Evolutionary conservation across 2,797 vertebrate genomes (phyloP).

Genomic region (Clarias pachynema): DNA sequence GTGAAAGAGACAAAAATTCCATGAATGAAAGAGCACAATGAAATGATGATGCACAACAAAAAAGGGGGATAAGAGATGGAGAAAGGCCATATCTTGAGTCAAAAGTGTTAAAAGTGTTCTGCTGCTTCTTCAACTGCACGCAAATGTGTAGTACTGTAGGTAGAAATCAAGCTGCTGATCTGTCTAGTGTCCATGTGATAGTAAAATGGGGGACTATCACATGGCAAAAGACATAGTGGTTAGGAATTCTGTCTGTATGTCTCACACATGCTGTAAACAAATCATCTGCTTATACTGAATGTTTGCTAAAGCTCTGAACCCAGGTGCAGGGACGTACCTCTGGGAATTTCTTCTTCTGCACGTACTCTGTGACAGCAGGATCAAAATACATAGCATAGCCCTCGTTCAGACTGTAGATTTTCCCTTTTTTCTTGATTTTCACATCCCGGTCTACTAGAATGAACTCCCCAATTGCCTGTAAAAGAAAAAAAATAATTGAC

Average conservation of each 20-base stretch:
- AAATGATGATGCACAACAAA: neutral
- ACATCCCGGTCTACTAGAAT: conserved; percentile 89
- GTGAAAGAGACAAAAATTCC: neutral
- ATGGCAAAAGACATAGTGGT: neutral
- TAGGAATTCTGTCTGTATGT: neutral
- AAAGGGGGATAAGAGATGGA: too few species aligned
- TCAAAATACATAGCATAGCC: conserved; percentile 93
- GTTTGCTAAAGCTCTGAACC: neutral
- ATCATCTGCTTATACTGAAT: conserved; percentile 1
- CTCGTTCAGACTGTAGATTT: conserved; percentile 95
- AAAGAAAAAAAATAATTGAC: conserved; percentile 1
- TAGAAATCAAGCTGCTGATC: neutral
- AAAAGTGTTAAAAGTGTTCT: neutral
- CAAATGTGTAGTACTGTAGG: neutral
- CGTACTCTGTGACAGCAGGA: conserved; percentile 85
- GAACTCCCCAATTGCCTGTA: conserved; percentile 93
- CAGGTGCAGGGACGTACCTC: conserved; percentile 69
- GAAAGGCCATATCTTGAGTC: neutral
- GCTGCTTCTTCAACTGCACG: neutral
- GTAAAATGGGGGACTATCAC: neutral
- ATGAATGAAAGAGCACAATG: too few species aligned
- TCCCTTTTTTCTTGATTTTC: conserved; percentile 93
- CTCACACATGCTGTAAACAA: neutral
- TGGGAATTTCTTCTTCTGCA: conserved; percentile 94
- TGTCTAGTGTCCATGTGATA: neutral